Conservation (phyloP, 2,113 vertebrate species). For the Neoarius graeffei region DNA sequence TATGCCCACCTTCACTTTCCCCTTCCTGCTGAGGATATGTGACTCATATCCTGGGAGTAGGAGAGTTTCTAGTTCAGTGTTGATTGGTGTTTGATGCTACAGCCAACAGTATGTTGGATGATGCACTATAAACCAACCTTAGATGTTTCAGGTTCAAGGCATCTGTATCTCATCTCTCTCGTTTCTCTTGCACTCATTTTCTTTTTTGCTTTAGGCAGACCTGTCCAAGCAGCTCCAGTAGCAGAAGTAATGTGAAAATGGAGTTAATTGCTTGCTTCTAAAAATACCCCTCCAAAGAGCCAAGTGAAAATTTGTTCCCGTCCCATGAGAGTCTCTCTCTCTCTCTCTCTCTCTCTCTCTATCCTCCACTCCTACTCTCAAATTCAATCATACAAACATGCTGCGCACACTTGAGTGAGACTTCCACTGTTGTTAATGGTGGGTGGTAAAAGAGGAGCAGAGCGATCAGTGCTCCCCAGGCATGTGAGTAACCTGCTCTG, state of each 20-base stretch:
- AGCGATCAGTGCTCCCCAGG: slow-evolving; percentile 31
- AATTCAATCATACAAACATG: slow-evolving; percentile 23
- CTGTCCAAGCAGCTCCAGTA: slow-evolving; percentile 49
- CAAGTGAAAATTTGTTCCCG: slow-evolving; percentile 50
- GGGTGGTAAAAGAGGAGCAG: slow-evolving; percentile 20
- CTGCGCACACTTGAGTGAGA: neutral
- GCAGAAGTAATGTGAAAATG: slow-evolving; percentile 60
- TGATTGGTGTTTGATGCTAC: neutral
- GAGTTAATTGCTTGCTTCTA: slow-evolving; percentile 66
- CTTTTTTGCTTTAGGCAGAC: slow-evolving; percentile 28
- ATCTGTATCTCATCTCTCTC: slow-evolving; percentile 10
- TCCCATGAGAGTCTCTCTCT: slow-evolving; percentile 34
- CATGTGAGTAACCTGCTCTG: slow-evolving; percentile 6
- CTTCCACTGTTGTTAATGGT: neutral
- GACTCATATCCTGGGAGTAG: slow-evolving; percentile 15
- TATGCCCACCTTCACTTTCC: neutral
- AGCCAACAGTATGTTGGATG: neutral
- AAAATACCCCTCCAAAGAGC: slow-evolving; percentile 63
- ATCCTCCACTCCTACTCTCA: slow-evolving; percentile 17
- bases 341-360: slow-evolving; percentile 1
- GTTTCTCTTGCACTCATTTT: neutral
- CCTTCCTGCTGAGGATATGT: neutral
- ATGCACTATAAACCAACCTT: neutral
- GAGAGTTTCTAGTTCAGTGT: neutral
- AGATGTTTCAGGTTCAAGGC: neutral